A percentile compares a stretch with the other conserved stretches of the same genome.
Evolutionary conservation across 2,113 vertebrate genomes (phyloP).

Genomic region (Chlorodrepanis virens): DNA sequence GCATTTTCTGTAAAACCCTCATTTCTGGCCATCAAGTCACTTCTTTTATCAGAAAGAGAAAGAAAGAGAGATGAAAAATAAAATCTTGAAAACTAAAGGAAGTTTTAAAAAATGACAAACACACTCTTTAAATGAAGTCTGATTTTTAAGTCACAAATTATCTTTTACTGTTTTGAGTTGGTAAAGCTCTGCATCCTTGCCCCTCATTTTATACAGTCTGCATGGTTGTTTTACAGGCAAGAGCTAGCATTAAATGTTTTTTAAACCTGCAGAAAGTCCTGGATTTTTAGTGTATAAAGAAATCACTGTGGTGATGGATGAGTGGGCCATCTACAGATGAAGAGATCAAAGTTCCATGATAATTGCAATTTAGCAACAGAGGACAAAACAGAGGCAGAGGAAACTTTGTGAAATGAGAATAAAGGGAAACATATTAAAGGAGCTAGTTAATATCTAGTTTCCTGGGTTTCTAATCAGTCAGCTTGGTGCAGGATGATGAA

Average conservation of each 20-base stretch:
- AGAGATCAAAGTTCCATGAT: constrained; percentile 14
- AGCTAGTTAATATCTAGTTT: constrained; percentile 24
- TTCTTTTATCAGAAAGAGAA: neutral
- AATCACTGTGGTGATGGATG: neutral
- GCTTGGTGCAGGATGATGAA: neutral
- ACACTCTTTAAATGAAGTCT: neutral
- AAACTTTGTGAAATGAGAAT: constrained; percentile 31
- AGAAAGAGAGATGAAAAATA: neutral
- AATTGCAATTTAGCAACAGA: constrained; percentile 40
- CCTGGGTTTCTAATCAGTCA: constrained; percentile 27
- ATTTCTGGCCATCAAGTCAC: neutral
- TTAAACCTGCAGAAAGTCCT: neutral
- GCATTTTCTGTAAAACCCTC: neutral
- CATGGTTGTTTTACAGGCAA: neutral
- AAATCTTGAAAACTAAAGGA: neutral
- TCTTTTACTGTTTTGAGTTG: neutral
- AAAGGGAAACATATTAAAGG: neutral
- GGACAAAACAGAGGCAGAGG: neutral
- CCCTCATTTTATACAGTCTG: neutral
- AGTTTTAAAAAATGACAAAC: neutral
- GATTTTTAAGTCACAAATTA: neutral
- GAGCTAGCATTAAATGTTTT: neutral
- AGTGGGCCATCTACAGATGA: constrained; percentile 14
- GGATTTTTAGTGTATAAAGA: neutral
- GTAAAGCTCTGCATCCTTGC: neutral